Conservation (phyloP, 2,113 vertebrate species). For the Lipophrys pholis region DNA sequence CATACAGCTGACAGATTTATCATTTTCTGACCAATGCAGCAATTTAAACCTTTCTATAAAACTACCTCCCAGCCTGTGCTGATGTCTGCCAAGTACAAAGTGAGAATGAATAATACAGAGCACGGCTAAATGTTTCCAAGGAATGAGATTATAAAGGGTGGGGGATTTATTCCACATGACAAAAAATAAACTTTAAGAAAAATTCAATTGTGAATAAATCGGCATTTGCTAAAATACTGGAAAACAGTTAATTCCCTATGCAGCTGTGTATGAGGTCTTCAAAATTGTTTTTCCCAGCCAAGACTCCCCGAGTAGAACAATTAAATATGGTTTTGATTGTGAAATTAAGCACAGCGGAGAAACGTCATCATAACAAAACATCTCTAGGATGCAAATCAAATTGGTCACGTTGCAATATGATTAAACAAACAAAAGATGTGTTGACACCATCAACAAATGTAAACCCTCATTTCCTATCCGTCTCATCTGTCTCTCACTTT, state of each 20-base stretch:
- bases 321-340: too few relatives aligned
- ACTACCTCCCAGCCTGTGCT: neutral
- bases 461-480: neutral
- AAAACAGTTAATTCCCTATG: too few relatives aligned
- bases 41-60: neutral
- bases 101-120: neutral
- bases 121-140: neutral
- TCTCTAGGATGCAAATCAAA: too few relatives aligned
- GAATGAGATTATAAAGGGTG: neutral
- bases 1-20: neutral
- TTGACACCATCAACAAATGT: constrained; percentile 4
- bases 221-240: too few relatives aligned
- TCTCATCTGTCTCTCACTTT: neutral
- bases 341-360: too few relatives aligned
- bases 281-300: too few relatives aligned
- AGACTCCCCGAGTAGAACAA: too few relatives aligned
- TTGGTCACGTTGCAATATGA: too few relatives aligned
- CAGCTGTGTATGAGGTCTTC: too few relatives aligned
- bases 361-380: too few relatives aligned
- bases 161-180: neutral
- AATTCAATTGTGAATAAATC: too few relatives aligned
- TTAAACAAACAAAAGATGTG: neutral
- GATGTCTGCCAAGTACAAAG: neutral
- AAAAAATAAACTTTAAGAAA: too few relatives aligned
- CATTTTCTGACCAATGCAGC: neutral